Conservation (phyloP, 2,888 invertebrate genomes). For the Mythimna loreyi region DNA sequence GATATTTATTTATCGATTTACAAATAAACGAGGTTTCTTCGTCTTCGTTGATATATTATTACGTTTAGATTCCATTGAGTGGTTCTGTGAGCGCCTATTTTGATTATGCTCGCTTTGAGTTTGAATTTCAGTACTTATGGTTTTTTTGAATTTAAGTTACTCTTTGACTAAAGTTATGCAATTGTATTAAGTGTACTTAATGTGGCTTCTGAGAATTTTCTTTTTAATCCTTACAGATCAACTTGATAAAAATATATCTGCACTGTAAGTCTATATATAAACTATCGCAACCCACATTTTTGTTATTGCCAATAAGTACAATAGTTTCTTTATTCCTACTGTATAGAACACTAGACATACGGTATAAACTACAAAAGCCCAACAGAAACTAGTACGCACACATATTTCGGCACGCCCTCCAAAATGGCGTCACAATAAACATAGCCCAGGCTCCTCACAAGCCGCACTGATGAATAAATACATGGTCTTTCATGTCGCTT, state of each 20-base stretch:
- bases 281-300: neutral
- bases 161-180: neutral
- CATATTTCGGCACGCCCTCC: constrained; percentile 33
- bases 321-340: neutral
- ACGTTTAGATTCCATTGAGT: constrained; percentile 37
- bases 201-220: too few species aligned
- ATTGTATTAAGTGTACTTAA: neutral
- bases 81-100: constrained; percentile 34
- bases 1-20: constrained; percentile 63
- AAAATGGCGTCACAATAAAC: constrained; percentile 37
- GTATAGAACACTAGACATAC: neutral
- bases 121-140: neutral
- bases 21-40: constrained; percentile 54
- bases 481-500: constrained; percentile 57
- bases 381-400: constrained; percentile 25
- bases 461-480: constrained; percentile 60
- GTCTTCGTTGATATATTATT: constrained; percentile 32
- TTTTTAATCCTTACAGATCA: too few species aligned
- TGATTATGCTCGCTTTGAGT: constrained; percentile 16
- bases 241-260: too few species aligned
- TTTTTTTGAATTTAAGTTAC: neutral
- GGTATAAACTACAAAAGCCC: constrained; percentile 1
- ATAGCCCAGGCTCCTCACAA: constrained; percentile 36
- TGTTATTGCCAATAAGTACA: neutral
- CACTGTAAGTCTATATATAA: too few species aligned